A percentile compares a stretch with the other conserved stretches of the same genome.
Evolutionary conservation across 2,113 vertebrate genomes (phyloP).

Genomic region (Mobula birostris): DNA sequence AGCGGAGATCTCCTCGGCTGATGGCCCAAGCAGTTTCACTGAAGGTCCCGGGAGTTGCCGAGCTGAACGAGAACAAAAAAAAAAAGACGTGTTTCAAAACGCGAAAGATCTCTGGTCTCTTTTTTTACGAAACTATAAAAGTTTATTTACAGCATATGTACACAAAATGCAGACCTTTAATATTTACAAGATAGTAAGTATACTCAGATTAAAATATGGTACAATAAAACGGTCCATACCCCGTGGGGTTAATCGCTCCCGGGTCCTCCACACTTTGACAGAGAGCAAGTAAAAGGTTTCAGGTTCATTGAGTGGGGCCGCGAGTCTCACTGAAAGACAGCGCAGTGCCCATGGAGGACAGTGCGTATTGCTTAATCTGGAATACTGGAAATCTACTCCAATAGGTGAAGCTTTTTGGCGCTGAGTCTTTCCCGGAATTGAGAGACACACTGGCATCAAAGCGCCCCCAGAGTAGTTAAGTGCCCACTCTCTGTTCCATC

Average conservation of each 20-base stretch:
- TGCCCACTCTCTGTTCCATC: not conserved
- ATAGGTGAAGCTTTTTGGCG: not conserved
- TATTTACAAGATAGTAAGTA: no score
- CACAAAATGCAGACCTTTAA: no score
- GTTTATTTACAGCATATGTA: no score
- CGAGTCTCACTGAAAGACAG: not conserved
- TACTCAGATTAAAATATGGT: no score
- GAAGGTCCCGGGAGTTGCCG: conserved; percentile 32
- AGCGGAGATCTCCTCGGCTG: not conserved
- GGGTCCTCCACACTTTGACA: not conserved
- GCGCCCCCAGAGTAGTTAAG: not conserved
- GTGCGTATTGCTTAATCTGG: not conserved
- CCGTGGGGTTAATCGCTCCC: no score
- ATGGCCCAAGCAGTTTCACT: conserved; percentile 17
- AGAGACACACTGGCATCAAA: not conserved
- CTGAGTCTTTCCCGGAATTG: not conserved
- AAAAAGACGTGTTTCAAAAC: not conserved
- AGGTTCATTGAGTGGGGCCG: not conserved
- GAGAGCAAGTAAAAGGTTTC: not conserved
- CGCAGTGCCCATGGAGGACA: not conserved
- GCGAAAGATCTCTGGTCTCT: not conserved
- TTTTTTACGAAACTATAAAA: no score
- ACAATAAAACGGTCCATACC: no score
- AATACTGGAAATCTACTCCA: not conserved
- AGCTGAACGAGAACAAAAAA: not conserved